Base-by-base conservation (phyloP, 1,140 invertebrate species). In the Sogatella furcifera region DNA sequence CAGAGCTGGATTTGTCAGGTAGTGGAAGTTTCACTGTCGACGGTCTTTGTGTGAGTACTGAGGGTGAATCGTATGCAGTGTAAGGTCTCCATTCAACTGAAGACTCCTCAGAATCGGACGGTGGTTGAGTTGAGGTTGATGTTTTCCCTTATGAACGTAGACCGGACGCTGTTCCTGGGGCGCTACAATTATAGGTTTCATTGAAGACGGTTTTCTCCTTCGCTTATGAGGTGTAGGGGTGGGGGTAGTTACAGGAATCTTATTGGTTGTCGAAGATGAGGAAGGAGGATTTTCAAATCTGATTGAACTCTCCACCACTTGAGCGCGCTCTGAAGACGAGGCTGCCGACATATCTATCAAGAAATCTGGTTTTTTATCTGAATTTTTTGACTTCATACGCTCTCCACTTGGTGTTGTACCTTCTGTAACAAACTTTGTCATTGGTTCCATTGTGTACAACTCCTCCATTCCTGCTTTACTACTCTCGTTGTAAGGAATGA, bases 361-460 rank as follows among this genome's bases (percentile, higher is more conserved):
- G 24, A 28, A 28, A 28, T 28, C 24, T 28, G 49, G 15, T 21
- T 15, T 57, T 42, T 62, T 52, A 19, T 21, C 60, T 57, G 24
- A 49, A 52, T 57, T 52, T 58, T 28, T 28, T 28, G 24, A 28
- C 24, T 28, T 28, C 24, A 4, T 28, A 28, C 24, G 24, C 6
- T 28, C 24, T 28, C 24, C 24, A 28, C 24, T 28, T 28, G 24
- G 2, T 31, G 56, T 55, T 6, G 21, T 34, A 41, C 19, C n/a
- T 9, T 55, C 17, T 9, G 43, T 60, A 24, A 81, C 68, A 44
- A 81, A 71, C 42, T 75, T 72, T 0, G 78, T 74, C 17, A 81
- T 67, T 0, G 81, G 79, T 4, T 74, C 70, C 65, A 77, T 80
- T 3, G 78, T 79, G 62, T 76, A 80, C 0, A 80, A 68, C 17